Evolutionary conservation across 2,797 vertebrate genomes (phyloP).

Genomic region (Poecilia gillii): DNA sequence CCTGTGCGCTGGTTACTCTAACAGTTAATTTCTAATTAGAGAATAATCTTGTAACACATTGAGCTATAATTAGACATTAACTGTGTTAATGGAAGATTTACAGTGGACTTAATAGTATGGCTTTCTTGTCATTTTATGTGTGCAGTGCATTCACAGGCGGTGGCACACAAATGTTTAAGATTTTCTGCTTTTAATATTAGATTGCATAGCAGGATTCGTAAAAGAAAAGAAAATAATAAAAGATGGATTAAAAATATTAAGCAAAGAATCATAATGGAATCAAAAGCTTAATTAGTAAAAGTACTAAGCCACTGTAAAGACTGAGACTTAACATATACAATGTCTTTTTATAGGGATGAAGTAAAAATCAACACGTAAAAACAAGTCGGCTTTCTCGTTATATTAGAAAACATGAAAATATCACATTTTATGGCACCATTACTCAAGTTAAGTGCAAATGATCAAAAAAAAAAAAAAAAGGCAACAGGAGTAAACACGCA

Average conservation of each 20-base stretch:
- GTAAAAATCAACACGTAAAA: slow-evolving; percentile 31
- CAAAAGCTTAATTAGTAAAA: slow-evolving; percentile 35
- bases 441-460: slow-evolving; percentile 66
- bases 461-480: slow-evolving; percentile 42
- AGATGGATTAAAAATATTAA: background rate
- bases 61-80: slow-evolving; percentile 17
- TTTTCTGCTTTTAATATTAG: slow-evolving; percentile 14
- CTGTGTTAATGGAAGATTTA: slow-evolving; percentile 29
- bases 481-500: slow-evolving; percentile 33
- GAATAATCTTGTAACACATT: slow-evolving; percentile 17
- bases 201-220: slow-evolving; percentile 22
- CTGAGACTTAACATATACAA: slow-evolving; percentile 11
- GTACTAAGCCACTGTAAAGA: background rate
- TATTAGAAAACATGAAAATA: slow-evolving; percentile 31
- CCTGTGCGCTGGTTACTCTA: slow-evolving; percentile 8
- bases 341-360: slow-evolving; percentile 23
- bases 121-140: slow-evolving; percentile 35
- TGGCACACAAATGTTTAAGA: background rate
- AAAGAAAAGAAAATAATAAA: background rate
- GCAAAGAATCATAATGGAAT: background rate
- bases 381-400: background rate
- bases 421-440: slow-evolving; percentile 34
- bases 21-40: slow-evolving; percentile 26
- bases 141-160: slow-evolving; percentile 19
- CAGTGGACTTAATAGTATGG: background rate